Conservation (phyloP, 2,113 vertebrate species). For the Anoura caudifer region DNA sequence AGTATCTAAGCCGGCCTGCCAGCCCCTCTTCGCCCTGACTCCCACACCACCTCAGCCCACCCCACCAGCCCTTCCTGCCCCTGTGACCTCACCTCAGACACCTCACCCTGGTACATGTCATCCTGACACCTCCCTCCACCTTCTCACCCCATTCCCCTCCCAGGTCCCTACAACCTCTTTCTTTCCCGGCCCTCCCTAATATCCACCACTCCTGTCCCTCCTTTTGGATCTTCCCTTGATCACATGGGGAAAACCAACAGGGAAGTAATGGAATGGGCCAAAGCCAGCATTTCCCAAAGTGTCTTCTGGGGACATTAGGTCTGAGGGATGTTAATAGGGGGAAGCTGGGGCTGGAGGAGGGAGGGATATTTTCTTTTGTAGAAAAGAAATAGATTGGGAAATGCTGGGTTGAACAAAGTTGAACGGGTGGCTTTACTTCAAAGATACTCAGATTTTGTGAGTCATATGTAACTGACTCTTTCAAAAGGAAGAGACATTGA, state of each 20-base stretch:
- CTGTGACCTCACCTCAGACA: not conserved
- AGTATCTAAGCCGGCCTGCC: not conserved
- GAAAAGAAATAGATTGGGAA: not conserved
- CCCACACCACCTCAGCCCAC: not conserved
- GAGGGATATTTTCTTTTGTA: not conserved
- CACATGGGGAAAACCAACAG: not conserved
- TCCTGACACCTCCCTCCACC: not conserved
- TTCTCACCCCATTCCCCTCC: not conserved
- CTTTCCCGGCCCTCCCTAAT: not conserved
- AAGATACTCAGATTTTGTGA: not conserved
- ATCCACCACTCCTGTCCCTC: not conserved
- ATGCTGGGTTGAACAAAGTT: not conserved
- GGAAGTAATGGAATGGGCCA: not conserved
- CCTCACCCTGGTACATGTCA: not conserved
- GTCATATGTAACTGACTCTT: not conserved
- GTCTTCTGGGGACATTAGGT: not conserved
- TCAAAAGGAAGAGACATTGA: not conserved
- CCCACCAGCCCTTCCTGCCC: not conserved
- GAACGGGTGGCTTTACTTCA: not conserved
- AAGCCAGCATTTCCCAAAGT: not conserved
- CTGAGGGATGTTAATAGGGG: not conserved
- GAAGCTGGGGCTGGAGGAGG: not conserved
- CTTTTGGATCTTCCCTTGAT: not conserved
- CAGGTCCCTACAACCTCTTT: not conserved
- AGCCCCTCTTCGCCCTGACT: too few relatives aligned